Evolutionary conservation across 2,113 vertebrate genomes (phyloP).

Genomic region (Porphyrio hochstetteri): DNA sequence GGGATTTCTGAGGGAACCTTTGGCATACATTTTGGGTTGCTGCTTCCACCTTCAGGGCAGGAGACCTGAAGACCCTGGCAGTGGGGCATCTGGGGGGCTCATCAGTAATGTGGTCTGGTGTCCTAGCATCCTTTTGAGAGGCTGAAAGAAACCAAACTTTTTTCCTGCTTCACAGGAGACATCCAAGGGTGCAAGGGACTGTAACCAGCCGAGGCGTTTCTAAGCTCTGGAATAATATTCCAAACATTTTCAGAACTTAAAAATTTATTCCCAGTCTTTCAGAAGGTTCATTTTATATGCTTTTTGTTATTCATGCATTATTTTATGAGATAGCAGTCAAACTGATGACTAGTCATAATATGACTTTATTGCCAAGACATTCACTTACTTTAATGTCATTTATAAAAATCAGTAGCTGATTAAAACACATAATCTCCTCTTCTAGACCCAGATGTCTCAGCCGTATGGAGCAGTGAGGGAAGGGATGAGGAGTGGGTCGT

Average conservation of each 20-base stretch:
- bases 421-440: neutral
- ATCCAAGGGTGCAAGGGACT: neutral
- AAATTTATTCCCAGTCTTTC: neutral
- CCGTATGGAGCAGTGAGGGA: neutral
- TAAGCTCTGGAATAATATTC: neutral
- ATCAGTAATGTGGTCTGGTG: neutral
- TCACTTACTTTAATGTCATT: constrained; percentile 36
- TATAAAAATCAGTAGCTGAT: constrained; percentile 40
- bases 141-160: neutral
- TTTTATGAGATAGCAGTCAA: constrained; percentile 23
- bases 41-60: neutral
- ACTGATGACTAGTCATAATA: constrained; percentile 34
- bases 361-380: constrained; percentile 19
- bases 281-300: neutral
- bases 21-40: rapidly evolving
- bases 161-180: neutral
- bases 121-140: neutral
- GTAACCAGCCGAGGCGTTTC: neutral
- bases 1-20: neutral
- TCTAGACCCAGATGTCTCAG: neutral
- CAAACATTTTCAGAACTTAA: neutral
- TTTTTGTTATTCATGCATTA: constrained; percentile 25
- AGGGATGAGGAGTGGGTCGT: neutral
- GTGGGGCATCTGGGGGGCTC: neutral
- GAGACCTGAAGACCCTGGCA: neutral